Conservation (phyloP, 2,888 invertebrate genomes). For the Diarsia dahlii region DNA sequence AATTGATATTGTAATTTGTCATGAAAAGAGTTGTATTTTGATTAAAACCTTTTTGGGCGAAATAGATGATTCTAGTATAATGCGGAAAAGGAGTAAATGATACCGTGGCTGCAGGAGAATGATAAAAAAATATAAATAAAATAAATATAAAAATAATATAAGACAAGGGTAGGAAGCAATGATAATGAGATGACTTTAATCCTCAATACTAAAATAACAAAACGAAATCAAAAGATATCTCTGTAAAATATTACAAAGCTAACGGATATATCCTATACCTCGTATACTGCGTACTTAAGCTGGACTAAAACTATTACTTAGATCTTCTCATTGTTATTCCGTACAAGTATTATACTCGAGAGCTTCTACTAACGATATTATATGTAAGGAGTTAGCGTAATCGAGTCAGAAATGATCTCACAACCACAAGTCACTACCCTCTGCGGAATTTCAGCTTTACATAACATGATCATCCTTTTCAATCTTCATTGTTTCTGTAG, state of each 20-base stretch:
- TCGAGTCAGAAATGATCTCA: slow-evolving; percentile 34
- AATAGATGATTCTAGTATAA: neutral
- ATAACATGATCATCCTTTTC: neutral
- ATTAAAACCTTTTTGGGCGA: neutral
- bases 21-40: slow-evolving; percentile 16
- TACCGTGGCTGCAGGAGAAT: neutral
- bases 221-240: neutral
- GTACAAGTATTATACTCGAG: slow-evolving; percentile 27
- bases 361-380: slow-evolving; percentile 32
- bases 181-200: neutral
- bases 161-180: neutral
- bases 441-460: slow-evolving; percentile 20
- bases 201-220: neutral
- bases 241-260: neutral
- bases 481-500: slow-evolving; percentile 2
- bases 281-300: slow-evolving; percentile 4
- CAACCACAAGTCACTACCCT: slow-evolving; percentile 19
- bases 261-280: neutral
- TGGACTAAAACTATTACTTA: slow-evolving; percentile 20
- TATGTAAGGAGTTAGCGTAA: slow-evolving; percentile 29
- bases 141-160: no score
- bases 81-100: neutral
- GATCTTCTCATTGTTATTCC: slow-evolving; percentile 53
- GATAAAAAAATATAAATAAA: no score
- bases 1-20: neutral